Percentiles rank a stretch among this genome's conserved stretches.
Conservation (phyloP, 2,888 invertebrate species). For the Euzetes globulus region DNA sequence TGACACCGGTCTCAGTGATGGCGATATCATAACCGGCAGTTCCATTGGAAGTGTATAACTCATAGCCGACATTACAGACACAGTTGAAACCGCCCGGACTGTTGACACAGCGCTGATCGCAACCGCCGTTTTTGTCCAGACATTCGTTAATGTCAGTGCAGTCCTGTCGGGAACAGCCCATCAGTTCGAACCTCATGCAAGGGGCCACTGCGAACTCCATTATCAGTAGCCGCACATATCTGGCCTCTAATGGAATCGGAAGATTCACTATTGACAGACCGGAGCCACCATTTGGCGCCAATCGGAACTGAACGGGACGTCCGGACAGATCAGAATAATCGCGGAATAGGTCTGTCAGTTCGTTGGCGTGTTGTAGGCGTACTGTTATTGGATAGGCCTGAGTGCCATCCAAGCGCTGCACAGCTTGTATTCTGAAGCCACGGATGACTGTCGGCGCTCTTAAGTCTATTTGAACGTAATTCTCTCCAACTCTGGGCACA, state of each 20-base stretch:
- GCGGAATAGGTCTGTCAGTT: slow-evolving; percentile 77
- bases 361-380: slow-evolving; percentile 76
- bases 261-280: slow-evolving; percentile 75
- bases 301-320: slow-evolving; percentile 65
- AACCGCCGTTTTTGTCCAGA: slow-evolving; percentile 74
- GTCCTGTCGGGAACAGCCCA: slow-evolving; percentile 84
- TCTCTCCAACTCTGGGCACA: slow-evolving; percentile 72
- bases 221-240: slow-evolving; percentile 75
- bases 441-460: slow-evolving; percentile 79
- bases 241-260: slow-evolving; percentile 82
- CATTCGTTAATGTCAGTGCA: slow-evolving; percentile 82
- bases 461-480: slow-evolving; percentile 74
- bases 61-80: slow-evolving; percentile 81
- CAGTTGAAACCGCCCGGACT: slow-evolving; percentile 80
- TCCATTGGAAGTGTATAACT: slow-evolving; percentile 74
- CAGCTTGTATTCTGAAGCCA: slow-evolving; percentile 75
- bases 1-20: slow-evolving; percentile 70
- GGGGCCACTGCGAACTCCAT: slow-evolving; percentile 77
- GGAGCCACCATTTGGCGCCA: slow-evolving; percentile 65
- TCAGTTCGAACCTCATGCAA: slow-evolving; percentile 78
- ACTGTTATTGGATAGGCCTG: slow-evolving; percentile 84
- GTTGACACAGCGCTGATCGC: slow-evolving; percentile 86
- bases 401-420: slow-evolving; percentile 65
- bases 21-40: slow-evolving; percentile 79
- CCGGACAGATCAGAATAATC: slow-evolving; percentile 89